Conservation (phyloP, 2,797 vertebrate species). For the Pipistrellus kuhlii region DNA sequence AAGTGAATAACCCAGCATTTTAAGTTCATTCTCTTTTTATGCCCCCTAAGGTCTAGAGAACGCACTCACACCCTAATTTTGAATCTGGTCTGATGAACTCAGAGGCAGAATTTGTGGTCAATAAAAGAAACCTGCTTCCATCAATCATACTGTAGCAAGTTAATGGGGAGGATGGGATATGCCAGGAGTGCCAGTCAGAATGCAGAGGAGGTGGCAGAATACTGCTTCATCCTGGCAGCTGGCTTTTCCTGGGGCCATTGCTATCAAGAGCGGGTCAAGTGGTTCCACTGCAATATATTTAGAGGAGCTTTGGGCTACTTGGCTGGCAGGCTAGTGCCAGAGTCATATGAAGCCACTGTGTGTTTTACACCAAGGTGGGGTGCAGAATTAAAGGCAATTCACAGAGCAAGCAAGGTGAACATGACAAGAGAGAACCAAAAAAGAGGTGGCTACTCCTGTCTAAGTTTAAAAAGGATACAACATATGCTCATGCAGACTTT, state of each 20-base stretch:
- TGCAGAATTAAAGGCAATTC: neutral
- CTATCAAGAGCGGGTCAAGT: neutral
- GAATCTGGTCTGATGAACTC: neutral
- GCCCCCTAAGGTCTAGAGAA: neutral
- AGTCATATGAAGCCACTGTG: neutral
- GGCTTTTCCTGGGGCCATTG: accelerated
- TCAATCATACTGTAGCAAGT: neutral
- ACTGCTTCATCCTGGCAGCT: neutral
- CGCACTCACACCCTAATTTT: neutral
- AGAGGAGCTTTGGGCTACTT: neutral
- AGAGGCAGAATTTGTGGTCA: neutral
- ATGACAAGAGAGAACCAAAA: neutral
- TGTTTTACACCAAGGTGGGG: too few species aligned
- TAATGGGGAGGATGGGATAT: accelerated
- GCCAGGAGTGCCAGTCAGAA: neutral
- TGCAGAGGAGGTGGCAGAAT: accelerated
- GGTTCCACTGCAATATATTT: neutral
- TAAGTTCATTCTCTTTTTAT: neutral
- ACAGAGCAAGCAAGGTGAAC: neutral
- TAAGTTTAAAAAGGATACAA: neutral
- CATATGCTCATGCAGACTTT: neutral
- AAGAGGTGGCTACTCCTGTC: neutral
- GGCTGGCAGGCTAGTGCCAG: neutral
- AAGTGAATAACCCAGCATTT: neutral
- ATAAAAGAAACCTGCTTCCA: neutral